These are phyloP conservation scores for Molothrus aeneus DNA, from an alignment of 2,797 vertebrate species.

Conservation along the genomic window DNA sequence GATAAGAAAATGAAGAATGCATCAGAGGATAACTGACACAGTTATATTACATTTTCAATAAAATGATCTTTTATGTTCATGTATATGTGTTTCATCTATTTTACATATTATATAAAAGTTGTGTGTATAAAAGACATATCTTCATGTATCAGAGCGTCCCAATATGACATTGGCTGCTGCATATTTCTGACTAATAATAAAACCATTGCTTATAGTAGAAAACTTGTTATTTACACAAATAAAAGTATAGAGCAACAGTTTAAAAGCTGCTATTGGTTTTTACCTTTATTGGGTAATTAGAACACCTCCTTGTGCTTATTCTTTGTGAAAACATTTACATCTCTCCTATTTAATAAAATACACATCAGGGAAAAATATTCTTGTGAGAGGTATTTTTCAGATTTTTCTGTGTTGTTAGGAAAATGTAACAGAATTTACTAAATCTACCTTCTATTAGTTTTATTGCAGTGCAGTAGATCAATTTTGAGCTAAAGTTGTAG, in stretches of 20 bases:
- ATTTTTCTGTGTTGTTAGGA: background rate
- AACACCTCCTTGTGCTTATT: background rate
- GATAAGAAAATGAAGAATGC: background rate
- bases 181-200: background rate
- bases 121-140: background rate
- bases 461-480: background rate
- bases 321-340: background rate
- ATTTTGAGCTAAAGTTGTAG: background rate
- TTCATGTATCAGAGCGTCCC: background rate
- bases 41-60: background rate
- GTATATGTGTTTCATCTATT: background rate
- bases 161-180: background rate
- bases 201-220: background rate
- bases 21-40: background rate
- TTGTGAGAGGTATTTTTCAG: rapidly evolving
- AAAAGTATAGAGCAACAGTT: background rate
- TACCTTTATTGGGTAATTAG: background rate
- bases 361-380: background rate
- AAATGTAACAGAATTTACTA: background rate
- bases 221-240: background rate
- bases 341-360: background rate
- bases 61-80: background rate
- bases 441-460: background rate
- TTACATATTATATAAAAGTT: background rate
- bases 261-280: background rate